Base-by-base conservation (phyloP, 2,797 vertebrate genomes). In the Lutjanus campechanus region DNA sequence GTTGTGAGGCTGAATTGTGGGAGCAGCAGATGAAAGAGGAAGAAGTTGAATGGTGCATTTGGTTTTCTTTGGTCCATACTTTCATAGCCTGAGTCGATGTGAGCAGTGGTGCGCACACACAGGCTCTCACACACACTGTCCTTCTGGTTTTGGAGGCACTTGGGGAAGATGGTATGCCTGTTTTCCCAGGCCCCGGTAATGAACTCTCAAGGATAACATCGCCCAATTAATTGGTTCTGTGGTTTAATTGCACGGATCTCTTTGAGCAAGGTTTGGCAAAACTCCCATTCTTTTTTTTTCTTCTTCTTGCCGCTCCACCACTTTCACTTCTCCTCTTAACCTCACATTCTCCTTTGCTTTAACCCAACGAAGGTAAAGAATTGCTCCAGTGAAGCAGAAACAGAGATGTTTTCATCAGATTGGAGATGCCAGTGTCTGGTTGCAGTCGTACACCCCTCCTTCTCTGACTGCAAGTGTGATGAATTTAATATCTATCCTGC, bases 131-230 rank as follows among this genome's bases (percentile, higher is more conserved):
- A 41, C 47, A 20, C 51, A 51, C 61, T 61, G 77, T 75, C 69
- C 82, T 89, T 88, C 81, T 83, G 85, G 81, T 85, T 83, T 29
- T 81, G 51, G 61, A 81, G 68, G 67, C 71, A 75, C 81, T 88
- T 83, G 75, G 87, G 80, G 83, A 84, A 82, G 79, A 79, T 78
- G 73, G 71, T 74, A 68, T 62, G 65, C 67, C 63, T 50, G 81
- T 65, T 92, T 95, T 94, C 90, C 89, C 92, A 94, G 91, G 90
- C 87, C 82, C 88, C 64, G 25, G 72, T 91, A 88, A 93, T 92
- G 90, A 95, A 91, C 91, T 91, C 74, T 82, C 80, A 85, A 85
- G 85, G 87, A 92, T 85, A 91, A 90, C 82, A 87, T 87, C 74
- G 44, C 62, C 85, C 85, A 87, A 86, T 94, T 92, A 93, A 95